Evolutionary conservation across 2,797 vertebrate species (phyloP).

Genomic region (Sandelia bainsii): DNA sequence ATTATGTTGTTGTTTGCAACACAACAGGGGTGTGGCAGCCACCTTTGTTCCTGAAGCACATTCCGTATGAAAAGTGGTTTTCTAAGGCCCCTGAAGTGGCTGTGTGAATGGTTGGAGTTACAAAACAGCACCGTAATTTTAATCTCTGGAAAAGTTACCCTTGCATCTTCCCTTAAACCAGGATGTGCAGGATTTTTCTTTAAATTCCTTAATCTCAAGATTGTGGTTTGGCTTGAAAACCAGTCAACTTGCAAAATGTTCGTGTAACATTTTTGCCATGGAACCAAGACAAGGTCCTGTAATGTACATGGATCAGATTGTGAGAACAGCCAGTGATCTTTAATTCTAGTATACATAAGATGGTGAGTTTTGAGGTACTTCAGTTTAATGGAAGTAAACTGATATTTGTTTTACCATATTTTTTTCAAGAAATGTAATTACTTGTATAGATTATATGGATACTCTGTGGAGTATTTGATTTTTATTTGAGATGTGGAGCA

Average conservation of each 20-base stretch:
- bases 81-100: slow-evolving; percentile 1
- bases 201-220: neutral
- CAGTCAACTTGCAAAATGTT: neutral
- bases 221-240: neutral
- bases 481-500: neutral
- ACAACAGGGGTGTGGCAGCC: neutral
- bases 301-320: too few species aligned
- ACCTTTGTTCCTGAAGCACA: neutral
- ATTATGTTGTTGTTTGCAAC: neutral
- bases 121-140: neutral
- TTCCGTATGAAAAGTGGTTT: slow-evolving; percentile 18
- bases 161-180: neutral
- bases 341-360: too few species aligned
- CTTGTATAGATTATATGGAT: too few species aligned
- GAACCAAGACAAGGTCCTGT: too few species aligned
- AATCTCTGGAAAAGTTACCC: neutral
- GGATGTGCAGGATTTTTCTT: neutral
- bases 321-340: too few species aligned
- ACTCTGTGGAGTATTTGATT: neutral
- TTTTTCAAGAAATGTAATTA: too few species aligned
- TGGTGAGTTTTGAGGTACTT: too few species aligned
- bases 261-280: neutral
- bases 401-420: too few species aligned
- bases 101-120: neutral
- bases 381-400: too few species aligned